A percentile compares a stretch with the other conserved stretches of the same genome.
phyloP scores from a whole-genome alignment of 2,797 vertebrate genomes.

The Gobionotothen gibberifrons region DNA sequence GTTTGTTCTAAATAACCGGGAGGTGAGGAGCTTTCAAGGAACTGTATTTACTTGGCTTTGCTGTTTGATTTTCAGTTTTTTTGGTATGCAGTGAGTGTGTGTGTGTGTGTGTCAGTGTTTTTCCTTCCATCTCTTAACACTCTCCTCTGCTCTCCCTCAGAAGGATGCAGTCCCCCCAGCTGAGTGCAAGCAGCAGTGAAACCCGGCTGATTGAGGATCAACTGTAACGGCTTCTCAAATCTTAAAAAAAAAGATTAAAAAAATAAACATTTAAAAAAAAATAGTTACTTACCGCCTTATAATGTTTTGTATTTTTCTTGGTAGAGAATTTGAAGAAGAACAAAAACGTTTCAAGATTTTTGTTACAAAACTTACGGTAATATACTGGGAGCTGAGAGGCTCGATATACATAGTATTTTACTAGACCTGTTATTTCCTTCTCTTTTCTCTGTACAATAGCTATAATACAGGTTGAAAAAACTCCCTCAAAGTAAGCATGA shows the following conservation, averaged over 20 bases:
- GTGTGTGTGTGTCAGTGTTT: constrained; percentile 22
- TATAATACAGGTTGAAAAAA: constrained; percentile 75
- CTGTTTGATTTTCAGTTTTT: not conserved
- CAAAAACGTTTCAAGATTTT: constrained; percentile 88
- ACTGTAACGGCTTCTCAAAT: constrained; percentile 94
- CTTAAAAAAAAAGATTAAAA: constrained; percentile 79
- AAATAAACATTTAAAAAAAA: constrained; percentile 77
- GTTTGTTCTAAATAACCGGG: not conserved
- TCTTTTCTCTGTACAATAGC: constrained; percentile 84
- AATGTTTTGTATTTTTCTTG: constrained; percentile 99
- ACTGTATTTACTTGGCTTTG: constrained; percentile 15
- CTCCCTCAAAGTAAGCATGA: constrained; percentile 87
- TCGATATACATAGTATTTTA: constrained; percentile 93
- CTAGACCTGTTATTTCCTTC: constrained; percentile 82
- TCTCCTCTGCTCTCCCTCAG: constrained; percentile 83
- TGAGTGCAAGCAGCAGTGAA: constrained; percentile 99
- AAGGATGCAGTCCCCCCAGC: constrained; percentile 96
- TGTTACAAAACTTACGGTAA: constrained; percentile 88
- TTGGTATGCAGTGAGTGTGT: not conserved
- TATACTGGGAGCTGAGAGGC: constrained; percentile 86
- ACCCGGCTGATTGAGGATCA: constrained; percentile 91
- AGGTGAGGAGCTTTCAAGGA: not conserved
- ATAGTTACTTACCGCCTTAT: constrained; percentile 99
- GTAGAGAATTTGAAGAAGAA: constrained; percentile 89
- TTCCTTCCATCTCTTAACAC: not conserved